phyloP scores from a whole-genome alignment of 2,797 vertebrate species.

The Agapornis canus region DNA sequence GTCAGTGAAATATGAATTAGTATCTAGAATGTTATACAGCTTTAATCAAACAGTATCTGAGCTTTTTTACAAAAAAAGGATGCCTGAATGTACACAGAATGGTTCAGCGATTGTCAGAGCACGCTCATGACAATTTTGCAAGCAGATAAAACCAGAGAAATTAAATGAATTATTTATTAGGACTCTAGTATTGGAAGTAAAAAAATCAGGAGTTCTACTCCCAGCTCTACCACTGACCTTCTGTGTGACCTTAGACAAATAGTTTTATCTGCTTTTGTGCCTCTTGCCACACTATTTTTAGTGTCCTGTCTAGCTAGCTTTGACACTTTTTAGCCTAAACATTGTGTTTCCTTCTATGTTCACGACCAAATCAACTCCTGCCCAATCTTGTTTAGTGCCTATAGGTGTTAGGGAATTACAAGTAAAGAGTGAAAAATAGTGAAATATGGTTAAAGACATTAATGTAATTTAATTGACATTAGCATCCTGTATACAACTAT shows the following conservation, averaged over 20 bases:
- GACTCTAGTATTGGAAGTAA: not conserved
- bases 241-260: not conserved
- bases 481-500: not conserved
- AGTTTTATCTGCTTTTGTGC: not conserved
- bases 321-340: not conserved
- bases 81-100: not conserved
- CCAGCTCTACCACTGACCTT: not conserved
- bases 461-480: not conserved
- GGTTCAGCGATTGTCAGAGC: not conserved
- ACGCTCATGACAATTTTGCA: not conserved
- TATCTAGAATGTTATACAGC: not conserved
- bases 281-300: not conserved
- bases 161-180: slow-evolving; percentile 60
- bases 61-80: not conserved
- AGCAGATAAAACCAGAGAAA: slow-evolving; percentile 42
- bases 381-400: not conserved
- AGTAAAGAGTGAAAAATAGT: not conserved
- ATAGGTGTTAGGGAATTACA: not conserved
- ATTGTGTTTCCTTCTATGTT: not conserved
- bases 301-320: not conserved
- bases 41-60: not conserved
- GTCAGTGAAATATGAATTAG: not conserved
- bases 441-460: not conserved
- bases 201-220: not conserved
- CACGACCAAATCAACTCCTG: not conserved